Evolutionary conservation across 1,140 invertebrate genomes (phyloP).

Genomic region (Galendromus occidentalis): DNA sequence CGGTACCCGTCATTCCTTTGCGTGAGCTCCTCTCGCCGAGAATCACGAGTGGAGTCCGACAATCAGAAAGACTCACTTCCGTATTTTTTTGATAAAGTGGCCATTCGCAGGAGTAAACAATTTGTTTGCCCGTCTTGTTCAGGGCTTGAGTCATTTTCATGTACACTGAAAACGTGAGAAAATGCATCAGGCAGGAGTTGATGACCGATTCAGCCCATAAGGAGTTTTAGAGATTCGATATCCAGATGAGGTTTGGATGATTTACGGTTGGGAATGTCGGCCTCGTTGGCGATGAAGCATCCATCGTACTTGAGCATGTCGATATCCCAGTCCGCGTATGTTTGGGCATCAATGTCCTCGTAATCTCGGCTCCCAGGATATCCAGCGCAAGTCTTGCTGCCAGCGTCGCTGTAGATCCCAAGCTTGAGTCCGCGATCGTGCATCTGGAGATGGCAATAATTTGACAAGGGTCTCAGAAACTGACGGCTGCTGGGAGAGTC

Average conservation of each 20-base stretch:
- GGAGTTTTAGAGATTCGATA: too few species aligned
- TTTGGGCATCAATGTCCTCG: conserved; percentile 60
- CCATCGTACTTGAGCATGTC: conserved; percentile 93
- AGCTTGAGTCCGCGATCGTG: conserved; percentile 83
- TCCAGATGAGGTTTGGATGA: too few species aligned
- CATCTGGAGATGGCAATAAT: conserved; percentile 25
- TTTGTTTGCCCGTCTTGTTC: conserved; percentile 62
- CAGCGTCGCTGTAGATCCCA: conserved; percentile 92
- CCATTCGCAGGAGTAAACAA: conserved; percentile 94
- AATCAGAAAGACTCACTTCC: conserved; percentile 41
- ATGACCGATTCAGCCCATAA: conserved; percentile 31
- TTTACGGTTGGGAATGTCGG: too few species aligned
- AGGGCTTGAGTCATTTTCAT: conserved; percentile 67
- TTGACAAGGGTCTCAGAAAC: conserved; percentile 8
- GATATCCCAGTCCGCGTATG: conserved; percentile 88
- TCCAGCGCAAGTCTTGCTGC: conserved; percentile 71
- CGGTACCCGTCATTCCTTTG: too few species aligned
- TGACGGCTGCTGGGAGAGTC: too few species aligned
- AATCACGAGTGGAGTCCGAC: too few species aligned
- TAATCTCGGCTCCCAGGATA: conserved; percentile 78
- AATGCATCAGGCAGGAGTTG: not conserved
- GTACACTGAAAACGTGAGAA: conserved; percentile 42
- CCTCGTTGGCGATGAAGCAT: conserved; percentile 31
- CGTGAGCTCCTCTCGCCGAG: too few species aligned
- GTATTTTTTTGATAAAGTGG: conserved; percentile 80